Base-by-base conservation (phyloP, 1,140 invertebrate species). In the Hormaphis cornu region DNA sequence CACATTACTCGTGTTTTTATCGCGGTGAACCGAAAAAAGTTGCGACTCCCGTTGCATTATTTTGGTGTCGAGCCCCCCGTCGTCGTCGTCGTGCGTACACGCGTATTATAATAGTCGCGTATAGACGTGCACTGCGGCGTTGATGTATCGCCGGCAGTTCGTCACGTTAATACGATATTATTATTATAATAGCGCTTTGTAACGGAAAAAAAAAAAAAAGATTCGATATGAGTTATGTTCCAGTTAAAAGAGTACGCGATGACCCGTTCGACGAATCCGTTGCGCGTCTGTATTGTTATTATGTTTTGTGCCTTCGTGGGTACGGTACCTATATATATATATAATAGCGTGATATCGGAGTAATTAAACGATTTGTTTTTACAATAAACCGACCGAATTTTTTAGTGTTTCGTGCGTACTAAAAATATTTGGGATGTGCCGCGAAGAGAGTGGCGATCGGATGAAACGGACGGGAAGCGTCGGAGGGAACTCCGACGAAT, bases 31-130 rank as follows among this genome's bases (percentile, higher is more conserved):
- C 33, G 12, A 53, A 30, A 53, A 58, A 61, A 46, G 40, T 66
- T 66, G n/a, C 22, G 61, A 66, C 61, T 66, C 61, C 61, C 42
- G 61, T 66, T 48, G 44, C 18, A 66, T 66, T 66, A 48, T 66
- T 66, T 44, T 50, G 61, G 42, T 66, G 61, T 66, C 40, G 30
- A 33, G 61, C 12, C 61, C 44, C 37, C 61, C 61, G 44, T 48
- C 26, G 37, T 37, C 6, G 16, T 44, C 5, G 10, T 24, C 4
- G 2, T 53, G 24, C 18, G n/a, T 26, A 52, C 20, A 2, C 24
- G 10, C 2, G 9, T n/a, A 12, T 2, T 5, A n/a, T 53, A 53
- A 3, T 5, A 1, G 33, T 20, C 8, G 40, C 9, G 30, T 33
- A 9, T 33, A 33, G 30, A 33, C 30, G 30, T 33, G 30, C 9